Evolutionary conservation across 1,140 invertebrate species (phyloP).

Genomic region (Drosophila obscura): DNA sequence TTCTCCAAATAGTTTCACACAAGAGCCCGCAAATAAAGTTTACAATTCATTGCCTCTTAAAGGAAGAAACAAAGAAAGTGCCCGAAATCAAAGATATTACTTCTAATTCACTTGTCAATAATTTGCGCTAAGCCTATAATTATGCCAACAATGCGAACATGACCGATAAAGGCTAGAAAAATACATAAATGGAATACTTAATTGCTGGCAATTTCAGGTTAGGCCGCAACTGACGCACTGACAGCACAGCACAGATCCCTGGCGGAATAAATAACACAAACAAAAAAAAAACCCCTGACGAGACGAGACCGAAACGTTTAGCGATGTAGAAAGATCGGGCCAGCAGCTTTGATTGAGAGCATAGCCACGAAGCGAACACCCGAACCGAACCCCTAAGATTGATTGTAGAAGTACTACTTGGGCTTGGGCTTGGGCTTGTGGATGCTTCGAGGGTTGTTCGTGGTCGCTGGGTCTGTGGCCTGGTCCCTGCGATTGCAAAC

Average conservation of each 20-base stretch:
- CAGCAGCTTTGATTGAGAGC: slow-evolving; percentile 66
- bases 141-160: slow-evolving; percentile 65
- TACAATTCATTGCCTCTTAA: slow-evolving; percentile 27
- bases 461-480: slow-evolving; percentile 20
- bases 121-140: slow-evolving; percentile 71
- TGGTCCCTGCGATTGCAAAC: not conserved
- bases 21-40: slow-evolving; percentile 32
- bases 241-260: slow-evolving; percentile 33
- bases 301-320: slow-evolving; percentile 41
- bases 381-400: slow-evolving; percentile 51
- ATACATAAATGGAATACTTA: slow-evolving; percentile 52
- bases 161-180: slow-evolving; percentile 30
- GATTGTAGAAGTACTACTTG: slow-evolving; percentile 43
- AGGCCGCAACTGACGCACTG: slow-evolving; percentile 24
- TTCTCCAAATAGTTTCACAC: slow-evolving; percentile 38
- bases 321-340: slow-evolving; percentile 69
- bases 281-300: slow-evolving; percentile 27
- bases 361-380: slow-evolving; percentile 21
- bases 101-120: slow-evolving; percentile 78
- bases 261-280: slow-evolving; percentile 25
- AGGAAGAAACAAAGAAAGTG: slow-evolving; percentile 16
- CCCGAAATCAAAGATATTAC: slow-evolving; percentile 44
- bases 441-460: slow-evolving; percentile 63
- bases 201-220: slow-evolving; percentile 69
- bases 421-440: slow-evolving; percentile 15